These are phyloP conservation scores for Amyelois transitella DNA, from an alignment of 1,140 invertebrate genomes.

Conservation along the genomic window DNA sequence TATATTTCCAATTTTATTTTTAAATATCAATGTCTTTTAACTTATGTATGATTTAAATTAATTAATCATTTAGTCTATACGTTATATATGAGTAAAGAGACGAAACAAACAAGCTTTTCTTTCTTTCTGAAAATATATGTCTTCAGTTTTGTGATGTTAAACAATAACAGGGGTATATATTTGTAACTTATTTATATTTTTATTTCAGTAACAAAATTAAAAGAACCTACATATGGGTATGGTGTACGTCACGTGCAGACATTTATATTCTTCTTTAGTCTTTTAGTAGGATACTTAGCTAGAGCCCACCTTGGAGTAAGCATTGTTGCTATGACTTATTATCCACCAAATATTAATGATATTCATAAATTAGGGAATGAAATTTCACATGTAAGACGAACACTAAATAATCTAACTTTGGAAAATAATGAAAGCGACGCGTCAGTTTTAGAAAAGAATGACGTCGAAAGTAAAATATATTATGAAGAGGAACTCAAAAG, in stretches of 20 bases:
- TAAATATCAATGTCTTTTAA: too few relatives aligned
- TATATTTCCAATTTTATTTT: too few relatives aligned
- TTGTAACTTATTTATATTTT: too few relatives aligned
- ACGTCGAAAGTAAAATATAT: neutral
- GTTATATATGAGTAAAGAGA: too few relatives aligned
- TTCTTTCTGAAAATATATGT: too few relatives aligned
- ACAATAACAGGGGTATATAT: too few relatives aligned
- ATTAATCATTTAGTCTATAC: too few relatives aligned
- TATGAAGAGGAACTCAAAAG: neutral
- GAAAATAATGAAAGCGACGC: neutral
- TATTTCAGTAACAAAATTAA: neutral
- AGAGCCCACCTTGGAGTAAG: slow-evolving; percentile 78
- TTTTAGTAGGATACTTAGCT: slow-evolving; percentile 77
- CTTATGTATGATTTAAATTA: slow-evolving; percentile 1
- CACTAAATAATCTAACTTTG: neutral
- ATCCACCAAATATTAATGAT: neutral
- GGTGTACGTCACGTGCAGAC: slow-evolving; percentile 78
- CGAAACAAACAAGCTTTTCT: too few relatives aligned
- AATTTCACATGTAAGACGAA: neutral
- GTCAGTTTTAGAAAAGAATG: neutral
- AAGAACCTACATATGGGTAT: slow-evolving; percentile 14
- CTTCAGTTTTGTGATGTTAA: too few relatives aligned
- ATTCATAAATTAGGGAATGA: neutral
- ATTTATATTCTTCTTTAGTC: slow-evolving; percentile 75
- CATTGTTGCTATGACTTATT: slow-evolving; percentile 78